These are phyloP conservation scores for human (Homo sapiens) DNA, from an alignment of 2,113 vertebrate species.

Conservation along the genomic window GRCh38 chr4:46161501-46162000, in stretches of 20 bases:
- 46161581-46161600: not conserved
- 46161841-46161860: not conserved
- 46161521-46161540: not conserved
- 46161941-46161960: not conserved
- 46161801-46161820: not conserved
- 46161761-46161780: too few relatives aligned
- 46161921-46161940: not conserved
- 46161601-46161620: not conserved
- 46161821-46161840: not conserved
- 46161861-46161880: not conserved
- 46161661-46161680: not conserved
- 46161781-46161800: fast-evolving
- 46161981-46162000: not conserved
- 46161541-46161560: not conserved
- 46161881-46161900: not conserved
- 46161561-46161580: not conserved
- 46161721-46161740: too few relatives aligned
- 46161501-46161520: not conserved
- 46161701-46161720: not conserved
- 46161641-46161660: not conserved
- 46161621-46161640: not conserved
- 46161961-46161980: not conserved
- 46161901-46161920: not conserved
- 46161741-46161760: not conserved
- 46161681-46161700: not conserved